These are phyloP conservation scores for Hylia prasina DNA, from an alignment of 2,113 vertebrate species.

Conservation along the genomic window DNA sequence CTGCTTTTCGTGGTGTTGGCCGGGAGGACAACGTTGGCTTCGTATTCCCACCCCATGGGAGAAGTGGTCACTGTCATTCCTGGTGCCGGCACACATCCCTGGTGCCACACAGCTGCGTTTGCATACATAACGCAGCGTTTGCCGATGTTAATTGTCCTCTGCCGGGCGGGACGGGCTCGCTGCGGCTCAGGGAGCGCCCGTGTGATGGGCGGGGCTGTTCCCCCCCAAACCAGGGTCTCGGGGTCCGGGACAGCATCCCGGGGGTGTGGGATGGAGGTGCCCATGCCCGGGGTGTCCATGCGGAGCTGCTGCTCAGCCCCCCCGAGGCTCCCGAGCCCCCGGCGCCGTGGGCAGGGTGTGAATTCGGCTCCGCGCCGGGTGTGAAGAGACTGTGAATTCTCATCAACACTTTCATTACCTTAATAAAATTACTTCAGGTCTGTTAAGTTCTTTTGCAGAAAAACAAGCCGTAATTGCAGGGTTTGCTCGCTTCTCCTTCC, in stretches of 20 bases:
- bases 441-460: not conserved
- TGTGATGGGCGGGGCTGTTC: fast-evolving
- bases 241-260: not conserved
- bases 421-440: slow-evolving; percentile 31
- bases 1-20: no score
- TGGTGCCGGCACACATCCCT: not conserved
- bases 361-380: not conserved
- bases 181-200: fast-evolving
- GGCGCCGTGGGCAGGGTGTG: not conserved
- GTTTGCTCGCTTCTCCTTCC: not conserved
- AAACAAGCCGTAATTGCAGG: not conserved
- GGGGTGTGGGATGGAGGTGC: not conserved
- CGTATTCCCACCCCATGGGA: fast-evolving
- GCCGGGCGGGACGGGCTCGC: fast-evolving
- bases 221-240: fast-evolving
- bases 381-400: slow-evolving; percentile 31
- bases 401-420: slow-evolving; percentile 18
- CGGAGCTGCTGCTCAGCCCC: fast-evolving
- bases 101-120: not conserved
- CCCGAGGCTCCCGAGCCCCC: not conserved
- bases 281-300: fast-evolving
- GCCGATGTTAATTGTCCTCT: fast-evolving
- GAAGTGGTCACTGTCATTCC: fast-evolving
- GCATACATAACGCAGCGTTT: fast-evolving
- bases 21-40: not conserved